Base-by-base conservation (phyloP, 2,888 invertebrate species). In the Griposia aprilina region DNA sequence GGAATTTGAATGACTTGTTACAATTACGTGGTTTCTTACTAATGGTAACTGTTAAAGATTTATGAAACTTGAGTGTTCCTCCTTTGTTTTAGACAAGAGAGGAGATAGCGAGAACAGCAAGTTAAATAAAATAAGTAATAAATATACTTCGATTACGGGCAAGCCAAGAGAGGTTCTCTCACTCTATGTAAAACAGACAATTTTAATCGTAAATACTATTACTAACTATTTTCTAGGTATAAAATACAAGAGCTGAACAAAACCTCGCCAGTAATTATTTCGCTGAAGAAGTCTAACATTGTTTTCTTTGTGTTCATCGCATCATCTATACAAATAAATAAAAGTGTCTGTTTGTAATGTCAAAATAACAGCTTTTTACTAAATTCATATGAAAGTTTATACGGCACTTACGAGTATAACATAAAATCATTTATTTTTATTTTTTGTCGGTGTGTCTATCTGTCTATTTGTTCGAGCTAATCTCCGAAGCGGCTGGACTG, bases 1-100 rank as follows among this genome's bases (percentile, higher is more conserved):
- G 83, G 86, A 90, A 93, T 92, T 92, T 92, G 91, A 92, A 92
- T 93, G 90, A 91, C 90, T 92, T 89, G 90, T 72, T 73, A 69
- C 50, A 70, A 80, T 80, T n/a, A 75, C 80, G 68, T 72, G 71
- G 59, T 74, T 74, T 67, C 36, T 74, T 23, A 75, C 36, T 60
- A 65, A 82, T 82, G 41, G 63, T 59, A 82, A 69, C 69, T 67
- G 76, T 70, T 59, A 60, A 55, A 71, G 59, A 76, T 76, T 80
- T 36, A 80, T 76, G 26, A 69, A 80, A 65, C 63, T 81, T 69
- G 36, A 81, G 11, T 59, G 5, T 52, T 45, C 45, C 30, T 66
- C 26, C n/a, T 67, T 57, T 70, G n/a, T 70, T 65, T 68, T 45
- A 52, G n/a, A 74, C n/a, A 36, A 74, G 20, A 15, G 8, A 10